Base-by-base conservation (phyloP, 2,888 invertebrate species). In the Chouioia cunea region DNA sequence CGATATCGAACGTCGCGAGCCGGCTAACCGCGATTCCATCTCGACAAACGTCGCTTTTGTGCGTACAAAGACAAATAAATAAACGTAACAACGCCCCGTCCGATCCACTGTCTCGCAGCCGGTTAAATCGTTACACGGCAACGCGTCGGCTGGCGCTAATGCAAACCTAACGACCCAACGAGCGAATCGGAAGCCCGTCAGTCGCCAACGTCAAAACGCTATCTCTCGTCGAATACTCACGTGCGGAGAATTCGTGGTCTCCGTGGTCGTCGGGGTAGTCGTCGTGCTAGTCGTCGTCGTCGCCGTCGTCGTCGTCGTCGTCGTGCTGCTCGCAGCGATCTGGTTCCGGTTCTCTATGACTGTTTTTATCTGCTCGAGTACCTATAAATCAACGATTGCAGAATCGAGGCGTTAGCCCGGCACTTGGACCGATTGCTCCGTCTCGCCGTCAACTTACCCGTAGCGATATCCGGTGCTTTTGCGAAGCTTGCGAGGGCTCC, bases 291-390 rank as follows among this genome's bases (percentile, higher is more conserved):
- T 23, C 44, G 53, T 47, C 54, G 60, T 22, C 23, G 65, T 57
- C 23, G 65, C 52, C 52, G 52, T 48, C 0, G 10, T 48, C 4
- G 47, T 4, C 10, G 10, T 16, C 16, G 62, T 12, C 14, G 57
- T 22, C 44, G 80, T 71, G 48, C 80, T 79, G 74, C 77, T 77
- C 72, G 79, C 74, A 69, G 81, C 81, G 71, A 81, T 77, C 74
- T 85, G 84, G 74, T 84, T 84, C 75, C 84, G 80, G 78, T 80
- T 83, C 78, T 85, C 84, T 78, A 84, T 83, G 73, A 82, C 84
- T 65, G 84, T 84, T 77, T 85, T 84, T 78, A 85, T 85, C 79
- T 84, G 85, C 77, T 85, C 84, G 76, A 85, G 79, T 76, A 84
- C 83, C 85, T 85, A 76, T 10, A 53, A 71, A 57, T 44, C 56